Evolutionary conservation across 2,888 invertebrate genomes (phyloP).

Genomic region (Lochmaea capreae): DNA sequence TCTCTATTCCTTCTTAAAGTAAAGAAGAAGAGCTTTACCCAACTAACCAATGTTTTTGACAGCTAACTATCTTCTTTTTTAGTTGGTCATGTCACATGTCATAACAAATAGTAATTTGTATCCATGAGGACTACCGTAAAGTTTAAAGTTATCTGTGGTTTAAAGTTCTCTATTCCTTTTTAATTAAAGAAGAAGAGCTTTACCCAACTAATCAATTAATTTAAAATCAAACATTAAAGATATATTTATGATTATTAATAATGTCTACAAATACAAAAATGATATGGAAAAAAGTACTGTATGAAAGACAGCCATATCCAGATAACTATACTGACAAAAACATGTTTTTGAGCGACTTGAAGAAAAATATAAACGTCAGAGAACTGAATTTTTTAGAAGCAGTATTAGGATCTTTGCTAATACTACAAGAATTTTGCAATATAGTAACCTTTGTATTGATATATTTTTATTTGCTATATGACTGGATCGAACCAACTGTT

Average conservation of each 20-base stretch:
- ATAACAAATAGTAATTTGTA: no score
- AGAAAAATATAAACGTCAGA: slow-evolving; percentile 84
- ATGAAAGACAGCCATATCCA: slow-evolving; percentile 86
- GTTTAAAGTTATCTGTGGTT: no score
- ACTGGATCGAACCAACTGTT: slow-evolving; percentile 73
- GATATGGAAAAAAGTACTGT: slow-evolving; percentile 90
- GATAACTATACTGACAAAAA: slow-evolving; percentile 92
- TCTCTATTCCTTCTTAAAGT: no score
- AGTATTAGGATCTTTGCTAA: slow-evolving; percentile 78
- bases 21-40: no score
- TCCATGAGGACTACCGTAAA: no score
- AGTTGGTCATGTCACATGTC: no score
- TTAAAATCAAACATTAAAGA: background rate
- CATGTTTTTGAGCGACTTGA: slow-evolving; percentile 86
- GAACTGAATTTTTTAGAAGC: slow-evolving; percentile 79
- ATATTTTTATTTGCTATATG: slow-evolving; percentile 79
- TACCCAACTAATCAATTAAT: background rate
- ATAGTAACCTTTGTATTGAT: slow-evolving; percentile 79
- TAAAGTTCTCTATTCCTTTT: no score
- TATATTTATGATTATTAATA: background rate
- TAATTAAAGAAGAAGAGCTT: background rate
- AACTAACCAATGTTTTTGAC: no score
- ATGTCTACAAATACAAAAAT: slow-evolving; percentile 58
- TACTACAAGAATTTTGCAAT: slow-evolving; percentile 84
- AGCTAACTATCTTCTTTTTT: no score